phyloP scores from a whole-genome alignment of 2,113 vertebrate genomes.

The Amblyopsis rosae region DNA sequence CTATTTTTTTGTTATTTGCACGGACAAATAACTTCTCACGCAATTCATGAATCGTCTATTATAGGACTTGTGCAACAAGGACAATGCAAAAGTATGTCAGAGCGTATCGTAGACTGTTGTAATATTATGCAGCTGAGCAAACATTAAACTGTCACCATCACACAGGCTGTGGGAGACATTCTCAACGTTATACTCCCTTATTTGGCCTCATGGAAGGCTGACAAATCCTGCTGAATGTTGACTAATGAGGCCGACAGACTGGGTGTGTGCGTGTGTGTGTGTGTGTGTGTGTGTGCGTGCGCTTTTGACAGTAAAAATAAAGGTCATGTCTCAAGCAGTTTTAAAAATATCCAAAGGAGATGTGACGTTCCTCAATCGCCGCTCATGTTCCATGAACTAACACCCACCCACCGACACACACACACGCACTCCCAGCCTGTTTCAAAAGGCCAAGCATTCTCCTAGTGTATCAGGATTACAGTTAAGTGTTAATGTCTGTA shows the following conservation, averaged over 20 bases:
- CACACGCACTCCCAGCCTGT: conserved; percentile 12
- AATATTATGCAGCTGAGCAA: not conserved
- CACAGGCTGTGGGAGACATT: not conserved
- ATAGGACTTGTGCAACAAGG: too few relatives aligned
- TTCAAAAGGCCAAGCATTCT: conserved; percentile 35
- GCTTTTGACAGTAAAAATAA: conserved; percentile 30
- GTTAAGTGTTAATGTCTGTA: conserved; percentile 59
- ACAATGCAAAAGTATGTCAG: too few relatives aligned
- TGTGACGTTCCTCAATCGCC: conserved; percentile 35
- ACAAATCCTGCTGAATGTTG: not conserved
- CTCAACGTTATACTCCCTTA: not conserved
- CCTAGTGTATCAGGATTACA: conserved; percentile 48
- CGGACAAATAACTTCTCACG: too few relatives aligned
- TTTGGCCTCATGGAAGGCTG: not conserved
- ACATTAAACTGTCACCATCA: not conserved
- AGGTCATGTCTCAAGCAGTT: conserved; percentile 64
- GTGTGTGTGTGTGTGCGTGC: conserved; percentile 4
- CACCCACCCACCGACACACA: not conserved
- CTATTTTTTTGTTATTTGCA: too few relatives aligned
- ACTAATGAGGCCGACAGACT: not conserved
- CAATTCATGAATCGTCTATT: too few relatives aligned
- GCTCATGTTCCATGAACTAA: conserved; percentile 42
- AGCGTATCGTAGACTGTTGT: too few relatives aligned
- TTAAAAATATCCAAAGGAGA: conserved; percentile 64
- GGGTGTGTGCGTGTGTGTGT: conserved; percentile 1